Percentiles rank a stretch among this genome's conserved stretches.
These are phyloP conservation scores for Trematomus loennbergii DNA, from an alignment of 2,113 vertebrate genomes.

Conservation along the genomic window DNA sequence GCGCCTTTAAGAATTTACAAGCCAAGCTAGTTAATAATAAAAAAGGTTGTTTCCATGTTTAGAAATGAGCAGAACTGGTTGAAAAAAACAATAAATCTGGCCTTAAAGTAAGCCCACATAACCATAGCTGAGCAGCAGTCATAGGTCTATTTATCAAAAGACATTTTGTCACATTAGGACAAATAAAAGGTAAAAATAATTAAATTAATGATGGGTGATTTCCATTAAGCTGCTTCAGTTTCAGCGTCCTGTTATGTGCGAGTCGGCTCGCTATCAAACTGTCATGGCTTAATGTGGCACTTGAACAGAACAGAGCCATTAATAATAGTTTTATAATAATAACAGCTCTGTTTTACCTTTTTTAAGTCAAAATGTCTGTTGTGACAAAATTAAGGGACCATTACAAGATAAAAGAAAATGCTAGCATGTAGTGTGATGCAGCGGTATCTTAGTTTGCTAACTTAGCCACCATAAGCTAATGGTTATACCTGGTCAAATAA, in stretches of 20 bases:
- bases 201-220: neutral
- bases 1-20: slow-evolving; percentile 84
- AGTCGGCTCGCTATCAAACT: neutral
- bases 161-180: slow-evolving; percentile 3
- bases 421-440: neutral
- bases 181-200: neutral
- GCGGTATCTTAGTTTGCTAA: neutral
- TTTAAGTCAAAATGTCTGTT: slow-evolving; percentile 1
- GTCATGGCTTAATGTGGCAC: neutral
- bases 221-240: slow-evolving; percentile 3
- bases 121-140: neutral
- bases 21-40: slow-evolving; percentile 19
- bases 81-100: neutral
- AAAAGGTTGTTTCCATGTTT: slow-evolving; percentile 10
- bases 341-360: neutral
- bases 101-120: neutral
- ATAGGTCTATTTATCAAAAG: neutral
- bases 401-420: neutral
- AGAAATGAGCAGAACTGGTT: slow-evolving; percentile 8
- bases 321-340: neutral
- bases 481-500: neutral
- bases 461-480: neutral
- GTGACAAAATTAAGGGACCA: neutral
- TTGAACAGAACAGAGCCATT: neutral
- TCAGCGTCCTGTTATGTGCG: neutral